phyloP scores from a whole-genome alignment of 1,140 invertebrate genomes.

The Potamilus streckersoni region DNA sequence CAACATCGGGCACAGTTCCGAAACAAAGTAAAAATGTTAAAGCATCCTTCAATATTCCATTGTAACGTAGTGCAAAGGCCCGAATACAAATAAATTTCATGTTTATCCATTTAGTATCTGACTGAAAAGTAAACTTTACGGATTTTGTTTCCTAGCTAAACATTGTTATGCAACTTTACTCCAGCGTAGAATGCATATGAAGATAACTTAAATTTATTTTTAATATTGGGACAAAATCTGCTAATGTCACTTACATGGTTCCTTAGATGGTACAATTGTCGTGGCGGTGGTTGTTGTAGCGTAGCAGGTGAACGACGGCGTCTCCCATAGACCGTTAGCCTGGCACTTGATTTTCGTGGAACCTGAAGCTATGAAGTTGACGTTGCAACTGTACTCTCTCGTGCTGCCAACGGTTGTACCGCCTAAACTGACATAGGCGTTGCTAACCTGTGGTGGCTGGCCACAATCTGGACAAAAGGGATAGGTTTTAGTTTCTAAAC shows the following conservation, averaged over 20 bases:
- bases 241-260: constrained; percentile 18
- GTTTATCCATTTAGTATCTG: not conserved
- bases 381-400: constrained; percentile 7
- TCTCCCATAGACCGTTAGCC: constrained; percentile 8
- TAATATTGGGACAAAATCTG: not conserved
- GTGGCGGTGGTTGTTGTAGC: constrained; percentile 16
- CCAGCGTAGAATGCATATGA: too few relatives aligned
- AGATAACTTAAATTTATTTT: too few relatives aligned
- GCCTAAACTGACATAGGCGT: constrained; percentile 16
- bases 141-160: not conserved
- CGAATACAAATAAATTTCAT: not conserved
- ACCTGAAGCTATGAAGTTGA: constrained; percentile 5
- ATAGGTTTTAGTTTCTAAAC: too few relatives aligned
- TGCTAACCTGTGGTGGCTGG: constrained; percentile 2
- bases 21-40: too few relatives aligned
- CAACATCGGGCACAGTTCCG: too few relatives aligned
- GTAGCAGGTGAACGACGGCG: constrained; percentile 8
- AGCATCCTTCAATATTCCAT: too few relatives aligned
- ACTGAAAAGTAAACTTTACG: not conserved
- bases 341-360: constrained; percentile 2
- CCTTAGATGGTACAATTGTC: constrained; percentile 1
- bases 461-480: constrained; percentile 15
- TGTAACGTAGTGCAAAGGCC: too few relatives aligned
- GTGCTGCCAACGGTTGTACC: constrained; percentile 8
- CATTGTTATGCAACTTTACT: not conserved